These are phyloP conservation scores for Amphipoea oculea DNA, from an alignment of 2,888 invertebrate species.

Conservation along the genomic window DNA sequence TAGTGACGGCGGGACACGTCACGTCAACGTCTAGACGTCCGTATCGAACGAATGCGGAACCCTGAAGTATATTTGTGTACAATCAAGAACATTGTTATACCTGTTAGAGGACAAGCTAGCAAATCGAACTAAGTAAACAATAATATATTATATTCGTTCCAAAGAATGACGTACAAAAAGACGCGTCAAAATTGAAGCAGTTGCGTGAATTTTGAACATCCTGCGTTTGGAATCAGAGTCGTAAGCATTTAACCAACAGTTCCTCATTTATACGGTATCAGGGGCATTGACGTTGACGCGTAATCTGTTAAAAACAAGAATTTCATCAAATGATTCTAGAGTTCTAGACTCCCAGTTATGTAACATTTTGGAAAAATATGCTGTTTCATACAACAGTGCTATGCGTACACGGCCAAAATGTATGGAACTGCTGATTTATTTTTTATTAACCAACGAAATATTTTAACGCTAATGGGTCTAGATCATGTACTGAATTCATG, in stretches of 20 bases:
- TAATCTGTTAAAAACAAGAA: not conserved
- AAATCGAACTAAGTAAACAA: conserved; percentile 6
- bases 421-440: not conserved
- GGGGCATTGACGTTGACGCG: not conserved
- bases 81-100: conserved; percentile 44
- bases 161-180: not conserved
- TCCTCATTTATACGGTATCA: not conserved
- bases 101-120: conserved; percentile 25
- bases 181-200: not conserved
- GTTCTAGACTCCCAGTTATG: not conserved
- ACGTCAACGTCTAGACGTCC: conserved; percentile 60
- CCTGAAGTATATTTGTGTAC: conserved; percentile 50
- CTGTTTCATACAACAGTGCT: not conserved
- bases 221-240: not conserved
- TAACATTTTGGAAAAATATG: not conserved
- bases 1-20: conserved; percentile 62
- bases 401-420: not conserved
- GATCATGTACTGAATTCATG: not conserved
- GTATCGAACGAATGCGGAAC: conserved; percentile 64
- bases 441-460: not conserved
- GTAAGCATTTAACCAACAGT: not conserved
- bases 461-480: not conserved
- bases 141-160: not conserved
- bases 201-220: not conserved
- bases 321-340: not conserved